Conservation (phyloP, 2,113 vertebrate species). For the Hemibagrus wyckioides region DNA sequence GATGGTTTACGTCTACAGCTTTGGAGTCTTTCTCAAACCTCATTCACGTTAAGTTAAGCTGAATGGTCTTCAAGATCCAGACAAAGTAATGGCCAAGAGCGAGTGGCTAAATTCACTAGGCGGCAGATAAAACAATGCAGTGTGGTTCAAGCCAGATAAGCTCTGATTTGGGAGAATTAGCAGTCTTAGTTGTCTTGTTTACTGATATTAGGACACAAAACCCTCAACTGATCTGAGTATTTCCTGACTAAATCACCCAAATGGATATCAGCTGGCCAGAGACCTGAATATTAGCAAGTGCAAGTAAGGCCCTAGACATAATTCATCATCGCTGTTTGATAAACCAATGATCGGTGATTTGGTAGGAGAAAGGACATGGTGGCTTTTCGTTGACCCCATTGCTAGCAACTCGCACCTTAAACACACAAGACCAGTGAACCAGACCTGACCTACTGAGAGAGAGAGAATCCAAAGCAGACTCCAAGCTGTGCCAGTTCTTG, state of each 20-base stretch:
- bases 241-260: slow-evolving; percentile 38
- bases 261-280: slow-evolving; percentile 33
- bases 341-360: slow-evolving; percentile 36
- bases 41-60: slow-evolving; percentile 13
- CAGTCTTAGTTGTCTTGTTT: slow-evolving; percentile 21
- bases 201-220: not conserved
- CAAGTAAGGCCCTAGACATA: slow-evolving; percentile 9
- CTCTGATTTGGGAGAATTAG: slow-evolving; percentile 14
- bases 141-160: slow-evolving; percentile 11
- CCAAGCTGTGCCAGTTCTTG: not conserved
- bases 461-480: slow-evolving; percentile 6
- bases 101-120: not conserved
- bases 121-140: slow-evolving; percentile 25
- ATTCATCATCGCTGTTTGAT: slow-evolving; percentile 31
- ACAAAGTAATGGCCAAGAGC: not conserved
- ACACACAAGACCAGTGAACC: slow-evolving; percentile 25
- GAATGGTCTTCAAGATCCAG: slow-evolving; percentile 9
- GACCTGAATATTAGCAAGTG: slow-evolving; percentile 11
- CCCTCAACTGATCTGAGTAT: not conserved
- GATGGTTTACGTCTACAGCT: not conserved
- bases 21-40: not conserved
- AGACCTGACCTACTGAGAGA: not conserved
- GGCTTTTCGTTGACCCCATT: slow-evolving; percentile 40
- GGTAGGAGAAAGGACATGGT: slow-evolving; percentile 8
- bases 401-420: slow-evolving; percentile 12